Percentiles rank a stretch among this genome's conserved stretches.
phyloP scores from a whole-genome alignment of 2,797 vertebrate species.

The Hirundo rustica region DNA sequence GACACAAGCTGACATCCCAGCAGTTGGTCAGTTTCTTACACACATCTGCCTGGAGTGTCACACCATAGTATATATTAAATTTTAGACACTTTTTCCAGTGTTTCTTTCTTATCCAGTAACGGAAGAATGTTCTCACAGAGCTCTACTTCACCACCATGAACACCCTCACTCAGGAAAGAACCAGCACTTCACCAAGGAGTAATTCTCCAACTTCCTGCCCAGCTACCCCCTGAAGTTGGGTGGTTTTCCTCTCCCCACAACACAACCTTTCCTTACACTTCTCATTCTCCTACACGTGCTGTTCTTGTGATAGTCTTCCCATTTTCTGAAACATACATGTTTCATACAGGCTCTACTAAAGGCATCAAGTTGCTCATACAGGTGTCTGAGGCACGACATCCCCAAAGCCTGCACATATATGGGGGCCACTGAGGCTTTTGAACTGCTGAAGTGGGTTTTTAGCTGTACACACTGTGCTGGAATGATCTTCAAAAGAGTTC shows the following conservation, averaged over 20 bases:
- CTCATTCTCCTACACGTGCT: background rate
- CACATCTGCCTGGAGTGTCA: background rate
- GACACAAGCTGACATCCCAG: background rate
- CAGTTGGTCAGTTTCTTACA: background rate
- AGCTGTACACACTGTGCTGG: fast-evolving
- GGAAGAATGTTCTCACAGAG: background rate
- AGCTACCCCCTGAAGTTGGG: background rate
- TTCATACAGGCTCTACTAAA: background rate
- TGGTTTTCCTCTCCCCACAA: background rate
- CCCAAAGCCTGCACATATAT: fast-evolving
- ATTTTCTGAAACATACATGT: background rate
- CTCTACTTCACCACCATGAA: background rate
- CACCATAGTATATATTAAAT: background rate
- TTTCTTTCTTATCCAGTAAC: background rate
- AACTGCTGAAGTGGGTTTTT: background rate
- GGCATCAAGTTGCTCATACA: background rate
- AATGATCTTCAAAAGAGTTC: background rate
- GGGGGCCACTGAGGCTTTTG: background rate
- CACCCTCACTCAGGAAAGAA: background rate
- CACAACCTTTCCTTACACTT: background rate
- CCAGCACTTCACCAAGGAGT: background rate
- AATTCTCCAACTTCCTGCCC: background rate
- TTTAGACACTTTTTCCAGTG: background rate
- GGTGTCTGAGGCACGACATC: background rate
- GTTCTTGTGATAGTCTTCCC: background rate